A percentile compares a stretch with the other conserved stretches of the same genome.
Evolutionary conservation across 2,797 vertebrate genomes (phyloP).

Genomic region (Gambelia wislizenii): DNA sequence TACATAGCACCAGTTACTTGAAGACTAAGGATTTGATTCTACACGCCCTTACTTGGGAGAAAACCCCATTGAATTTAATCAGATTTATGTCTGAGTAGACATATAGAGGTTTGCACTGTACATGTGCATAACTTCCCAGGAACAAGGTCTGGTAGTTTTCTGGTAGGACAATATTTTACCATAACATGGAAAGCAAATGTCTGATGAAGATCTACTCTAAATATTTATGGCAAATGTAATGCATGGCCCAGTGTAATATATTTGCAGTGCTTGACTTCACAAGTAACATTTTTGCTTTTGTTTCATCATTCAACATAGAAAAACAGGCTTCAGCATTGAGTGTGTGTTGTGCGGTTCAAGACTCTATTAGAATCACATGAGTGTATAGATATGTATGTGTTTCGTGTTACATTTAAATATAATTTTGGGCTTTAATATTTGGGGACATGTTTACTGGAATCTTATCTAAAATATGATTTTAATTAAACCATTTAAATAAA

Average conservation of each 20-base stretch:
- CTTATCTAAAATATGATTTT: neutral
- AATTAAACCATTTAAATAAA: neutral
- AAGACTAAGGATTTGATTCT: neutral
- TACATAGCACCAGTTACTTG: neutral
- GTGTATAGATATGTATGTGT: no score
- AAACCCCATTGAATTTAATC: neutral
- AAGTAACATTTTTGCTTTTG: neutral
- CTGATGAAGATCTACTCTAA: neutral
- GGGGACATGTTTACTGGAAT: neutral
- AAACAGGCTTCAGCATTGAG: neutral
- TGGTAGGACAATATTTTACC: neutral
- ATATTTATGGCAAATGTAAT: neutral
- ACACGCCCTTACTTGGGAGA: neutral
- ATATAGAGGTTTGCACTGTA: neutral
- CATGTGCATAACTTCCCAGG: neutral
- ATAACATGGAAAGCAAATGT: neutral
- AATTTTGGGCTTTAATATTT: neutral
- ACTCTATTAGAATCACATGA: neutral
- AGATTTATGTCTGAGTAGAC: neutral
- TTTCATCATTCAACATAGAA: neutral
- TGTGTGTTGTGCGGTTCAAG: neutral
- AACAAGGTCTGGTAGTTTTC: neutral
- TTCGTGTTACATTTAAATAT: neutral
- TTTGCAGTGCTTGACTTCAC: neutral
- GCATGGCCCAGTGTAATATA: neutral